Percentiles rank a stretch among this genome's conserved stretches.
These are phyloP conservation scores for Anoplophora glabripennis DNA, from an alignment of 1,140 invertebrate genomes.

Conservation along the genomic window DNA sequence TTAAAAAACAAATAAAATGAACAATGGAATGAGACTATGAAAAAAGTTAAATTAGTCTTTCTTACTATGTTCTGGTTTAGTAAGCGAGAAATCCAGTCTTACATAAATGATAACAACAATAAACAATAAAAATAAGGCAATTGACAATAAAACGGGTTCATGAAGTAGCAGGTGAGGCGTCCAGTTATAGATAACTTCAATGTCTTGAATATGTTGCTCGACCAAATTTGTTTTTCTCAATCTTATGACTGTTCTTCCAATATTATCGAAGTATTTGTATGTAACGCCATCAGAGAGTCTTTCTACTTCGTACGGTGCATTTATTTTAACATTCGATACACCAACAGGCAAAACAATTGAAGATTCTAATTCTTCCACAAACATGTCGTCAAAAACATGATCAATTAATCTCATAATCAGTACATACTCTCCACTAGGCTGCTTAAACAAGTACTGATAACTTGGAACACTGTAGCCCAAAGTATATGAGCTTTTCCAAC, in stretches of 20 bases:
- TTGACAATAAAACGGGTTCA: constrained; percentile 86
- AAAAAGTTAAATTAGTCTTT: constrained; percentile 35
- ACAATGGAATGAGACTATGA: too few relatives aligned
- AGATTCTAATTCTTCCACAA: constrained; percentile 86
- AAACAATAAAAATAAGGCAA: constrained; percentile 89
- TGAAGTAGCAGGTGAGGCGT: constrained; percentile 82
- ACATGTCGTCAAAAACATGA: constrained; percentile 96
- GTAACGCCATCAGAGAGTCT: constrained; percentile 74
- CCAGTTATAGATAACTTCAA: constrained; percentile 85
- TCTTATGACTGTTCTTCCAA: constrained; percentile 85
- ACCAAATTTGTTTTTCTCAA: constrained; percentile 87
- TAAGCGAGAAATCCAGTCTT: constrained; percentile 91
- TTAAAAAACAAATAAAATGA: too few relatives aligned
- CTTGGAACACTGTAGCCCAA: constrained; percentile 95
- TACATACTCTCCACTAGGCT: constrained; percentile 69
- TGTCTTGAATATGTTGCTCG: constrained; percentile 94
- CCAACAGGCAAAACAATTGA: constrained; percentile 96
- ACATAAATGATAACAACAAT: constrained; percentile 91
- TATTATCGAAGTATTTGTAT: constrained; percentile 94
- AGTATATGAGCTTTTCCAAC: constrained; percentile 97
- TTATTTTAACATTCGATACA: constrained; percentile 74
- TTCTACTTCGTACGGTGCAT: constrained; percentile 78
- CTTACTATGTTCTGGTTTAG: constrained; percentile 45
- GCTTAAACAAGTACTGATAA: constrained; percentile 88
- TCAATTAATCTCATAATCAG: constrained; percentile 92